Evolutionary conservation across 2,113 vertebrate species (phyloP).

Genomic region (Microcebus murinus): DNA sequence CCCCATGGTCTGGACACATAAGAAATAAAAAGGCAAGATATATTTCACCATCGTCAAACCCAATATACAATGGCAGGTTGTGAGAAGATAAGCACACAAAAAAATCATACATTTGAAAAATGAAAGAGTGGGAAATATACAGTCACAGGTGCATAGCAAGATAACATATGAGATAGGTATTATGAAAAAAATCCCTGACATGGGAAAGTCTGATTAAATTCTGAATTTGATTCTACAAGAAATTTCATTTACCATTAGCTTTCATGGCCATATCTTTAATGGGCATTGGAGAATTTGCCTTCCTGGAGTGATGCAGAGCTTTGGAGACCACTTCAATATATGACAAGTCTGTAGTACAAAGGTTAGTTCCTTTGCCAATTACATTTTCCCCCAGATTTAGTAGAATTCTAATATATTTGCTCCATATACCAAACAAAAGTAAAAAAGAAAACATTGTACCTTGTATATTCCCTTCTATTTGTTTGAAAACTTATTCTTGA

Average conservation of each 20-base stretch:
- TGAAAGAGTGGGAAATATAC: background rate
- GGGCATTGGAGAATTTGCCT: background rate
- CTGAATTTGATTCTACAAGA: conserved; percentile 6
- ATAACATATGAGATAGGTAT: background rate
- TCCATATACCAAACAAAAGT: background rate
- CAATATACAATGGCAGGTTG: background rate
- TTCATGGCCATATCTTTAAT: background rate
- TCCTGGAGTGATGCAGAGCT: background rate
- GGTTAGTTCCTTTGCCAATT: background rate
- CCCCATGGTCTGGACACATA: background rate
- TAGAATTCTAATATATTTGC: background rate
- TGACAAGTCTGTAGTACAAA: background rate
- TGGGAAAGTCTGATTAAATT: background rate
- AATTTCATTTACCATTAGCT: background rate
- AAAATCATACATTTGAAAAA: background rate
- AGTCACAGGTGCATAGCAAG: background rate
- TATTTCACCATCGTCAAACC: background rate
- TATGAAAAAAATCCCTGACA: background rate
- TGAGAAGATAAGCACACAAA: background rate
- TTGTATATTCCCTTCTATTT: background rate
- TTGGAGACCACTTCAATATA: background rate
- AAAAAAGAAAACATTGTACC: background rate
- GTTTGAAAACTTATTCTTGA: background rate
- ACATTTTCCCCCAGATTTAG: background rate
- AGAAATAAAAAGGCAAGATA: background rate